Base-by-base conservation (phyloP, 1,140 invertebrate species). In the Macrocentrus cingulum region DNA sequence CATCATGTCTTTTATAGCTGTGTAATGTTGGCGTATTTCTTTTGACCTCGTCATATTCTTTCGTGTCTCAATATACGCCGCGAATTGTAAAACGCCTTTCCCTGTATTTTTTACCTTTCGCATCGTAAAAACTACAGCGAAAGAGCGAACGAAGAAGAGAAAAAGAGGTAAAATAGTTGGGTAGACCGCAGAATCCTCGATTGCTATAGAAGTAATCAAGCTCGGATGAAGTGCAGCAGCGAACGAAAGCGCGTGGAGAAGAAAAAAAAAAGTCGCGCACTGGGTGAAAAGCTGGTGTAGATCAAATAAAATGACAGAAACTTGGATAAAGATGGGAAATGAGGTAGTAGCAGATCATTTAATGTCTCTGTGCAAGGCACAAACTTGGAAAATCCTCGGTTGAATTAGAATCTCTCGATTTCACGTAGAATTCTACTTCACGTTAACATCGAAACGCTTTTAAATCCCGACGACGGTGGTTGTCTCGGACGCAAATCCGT, bases 361-460 rank as follows among this genome's bases (percentile, higher is more conserved):
- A 25, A 48, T 48, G 6, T 48, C 20, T 13, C 16, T 9, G 42
- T 20, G 39, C 29, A 23, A 16, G 9, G 13, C 29, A 2, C 23
- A 13, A 29, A 2, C 2, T 32, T 49, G 18, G n/a, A 9, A 13
- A 29, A 18, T 15, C 20, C 8, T 15, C 16, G 48, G 55, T 60
- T 61, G 59, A 68, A 68, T 68, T 68, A 65, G 59, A 49, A 52
- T 39, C 41, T 61, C 37, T 58, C 61, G 57, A 64, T 63, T 57
- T 51, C 39, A 48, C 53, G 60, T n/a, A 62, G 46, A 62, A 56
- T 52, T 46, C 42, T 61, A 60, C 25, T 50, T 37, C 50, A 68
- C 4, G 67, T 71, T 72, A 67, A 72, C 66, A 67, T 66, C 56
- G 65, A 67, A 72, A 72, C 64, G 62, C 71, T 74, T 69, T 74